Percentiles rank a stretch among this genome's conserved stretches.
Conservation (phyloP, 2,888 invertebrate genomes). For the Zele albiditarsus region DNA sequence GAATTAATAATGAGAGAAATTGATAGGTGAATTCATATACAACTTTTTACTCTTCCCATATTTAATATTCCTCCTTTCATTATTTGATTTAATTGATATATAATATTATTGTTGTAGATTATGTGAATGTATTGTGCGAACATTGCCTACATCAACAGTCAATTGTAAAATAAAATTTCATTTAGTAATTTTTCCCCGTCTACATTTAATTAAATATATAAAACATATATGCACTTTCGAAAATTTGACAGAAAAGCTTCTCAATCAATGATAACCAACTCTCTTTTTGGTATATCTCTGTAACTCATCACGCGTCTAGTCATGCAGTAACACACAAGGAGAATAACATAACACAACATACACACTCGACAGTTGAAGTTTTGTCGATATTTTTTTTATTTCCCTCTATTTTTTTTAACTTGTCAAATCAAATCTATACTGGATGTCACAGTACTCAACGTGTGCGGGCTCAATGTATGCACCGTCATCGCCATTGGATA, state of each 20-base stretch:
- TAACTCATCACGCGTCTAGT: background rate
- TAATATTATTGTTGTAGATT: too few species aligned
- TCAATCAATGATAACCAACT: background rate
- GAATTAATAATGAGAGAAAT: too few species aligned
- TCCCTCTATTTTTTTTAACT: background rate
- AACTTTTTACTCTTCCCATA: too few species aligned
- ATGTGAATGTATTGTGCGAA: too few species aligned
- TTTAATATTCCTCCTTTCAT: too few species aligned
- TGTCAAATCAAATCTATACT: background rate
- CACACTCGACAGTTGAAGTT: background rate
- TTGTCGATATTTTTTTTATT: background rate
- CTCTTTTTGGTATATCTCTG: background rate
- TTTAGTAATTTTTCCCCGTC: too few species aligned
- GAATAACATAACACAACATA: background rate
- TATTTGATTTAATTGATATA: too few species aligned
- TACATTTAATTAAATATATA: too few species aligned
- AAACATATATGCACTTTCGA: background rate
- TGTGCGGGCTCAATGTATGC: background rate
- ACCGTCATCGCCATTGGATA: background rate
- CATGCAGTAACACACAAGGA: background rate
- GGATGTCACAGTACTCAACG: background rate
- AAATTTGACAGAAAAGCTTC: constrained; percentile 9
- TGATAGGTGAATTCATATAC: too few species aligned
- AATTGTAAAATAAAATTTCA: too few species aligned
- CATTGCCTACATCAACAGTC: too few species aligned